Evolutionary conservation across 2,888 invertebrate genomes (phyloP).

Genomic region (Torymus texanus): DNA sequence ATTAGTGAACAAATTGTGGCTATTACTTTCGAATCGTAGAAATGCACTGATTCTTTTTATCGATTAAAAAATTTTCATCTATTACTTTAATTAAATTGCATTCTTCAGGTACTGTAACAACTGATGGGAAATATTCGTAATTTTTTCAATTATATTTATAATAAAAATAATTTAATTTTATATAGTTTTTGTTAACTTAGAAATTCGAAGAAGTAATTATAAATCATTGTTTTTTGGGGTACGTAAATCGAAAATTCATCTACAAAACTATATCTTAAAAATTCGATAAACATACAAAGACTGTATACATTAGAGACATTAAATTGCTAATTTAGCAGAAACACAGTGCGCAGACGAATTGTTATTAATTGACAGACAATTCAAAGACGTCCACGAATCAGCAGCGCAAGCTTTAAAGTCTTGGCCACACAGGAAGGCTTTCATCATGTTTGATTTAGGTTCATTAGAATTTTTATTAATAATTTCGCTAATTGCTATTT

Average conservation of each 20-base stretch:
- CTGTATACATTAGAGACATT: not conserved
- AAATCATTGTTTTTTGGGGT: too few species aligned
- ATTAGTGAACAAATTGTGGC: slow-evolving; percentile 36
- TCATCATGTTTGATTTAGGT: slow-evolving; percentile 71
- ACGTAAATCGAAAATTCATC: too few species aligned
- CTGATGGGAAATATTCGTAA: too few species aligned
- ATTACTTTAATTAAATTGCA: too few species aligned
- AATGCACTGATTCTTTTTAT: not conserved
- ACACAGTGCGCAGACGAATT: slow-evolving; percentile 58
- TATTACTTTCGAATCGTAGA: slow-evolving; percentile 26
- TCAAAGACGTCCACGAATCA: slow-evolving; percentile 64
- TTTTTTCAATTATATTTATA: too few species aligned
- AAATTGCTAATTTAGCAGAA: slow-evolving; percentile 1
- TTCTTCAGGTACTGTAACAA: too few species aligned
- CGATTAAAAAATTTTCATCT: slow-evolving; percentile 1
- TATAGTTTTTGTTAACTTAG: too few species aligned
- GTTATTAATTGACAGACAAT: slow-evolving; percentile 67
- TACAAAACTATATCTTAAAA: too few species aligned
- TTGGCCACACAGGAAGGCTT: slow-evolving; percentile 74
- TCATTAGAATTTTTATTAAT: slow-evolving; percentile 71
- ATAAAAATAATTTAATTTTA: too few species aligned
- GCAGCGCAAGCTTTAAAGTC: slow-evolving; percentile 61
- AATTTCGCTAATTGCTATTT: slow-evolving; percentile 72
- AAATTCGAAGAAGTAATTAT: too few species aligned
- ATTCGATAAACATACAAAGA: too few species aligned